A percentile compares a stretch with the other conserved stretches of the same genome.
These are phyloP conservation scores for Periophthalmus modestus DNA, from an alignment of 2,113 vertebrate genomes.

Conservation along the genomic window DNA sequence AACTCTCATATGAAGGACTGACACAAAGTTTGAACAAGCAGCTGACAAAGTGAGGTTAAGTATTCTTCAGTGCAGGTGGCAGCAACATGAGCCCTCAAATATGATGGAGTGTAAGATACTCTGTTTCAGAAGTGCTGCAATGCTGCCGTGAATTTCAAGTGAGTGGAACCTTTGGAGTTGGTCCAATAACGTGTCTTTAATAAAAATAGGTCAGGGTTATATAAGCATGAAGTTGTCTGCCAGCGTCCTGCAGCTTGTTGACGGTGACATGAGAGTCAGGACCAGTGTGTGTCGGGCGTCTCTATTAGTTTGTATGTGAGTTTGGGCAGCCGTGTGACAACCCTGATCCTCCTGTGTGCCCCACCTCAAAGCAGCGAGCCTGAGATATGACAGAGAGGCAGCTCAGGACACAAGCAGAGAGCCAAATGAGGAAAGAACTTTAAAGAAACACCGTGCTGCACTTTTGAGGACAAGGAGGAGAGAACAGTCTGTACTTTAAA, in stretches of 20 bases:
- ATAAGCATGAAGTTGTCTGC: conserved; percentile 72
- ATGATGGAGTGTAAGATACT: conserved; percentile 9
- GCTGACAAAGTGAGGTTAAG: conserved; percentile 35
- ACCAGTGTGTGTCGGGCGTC: conserved; percentile 58
- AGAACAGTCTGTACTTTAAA: conserved; percentile 22
- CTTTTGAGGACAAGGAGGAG: conserved; percentile 37
- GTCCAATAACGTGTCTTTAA: conserved; percentile 43
- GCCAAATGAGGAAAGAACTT: conserved; percentile 41
- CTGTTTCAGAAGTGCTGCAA: conserved; percentile 25
- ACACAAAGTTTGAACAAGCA: conserved; percentile 43
- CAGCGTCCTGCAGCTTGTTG: conserved; percentile 78
- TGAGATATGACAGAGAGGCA: conserved; percentile 54
- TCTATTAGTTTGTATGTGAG: conserved; percentile 71
- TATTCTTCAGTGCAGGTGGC: conserved; percentile 19
- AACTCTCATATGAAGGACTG: conserved; percentile 38
- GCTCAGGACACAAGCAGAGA: conserved; percentile 54
- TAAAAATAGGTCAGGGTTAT: conserved; percentile 68
- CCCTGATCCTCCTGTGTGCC: conserved; percentile 56
- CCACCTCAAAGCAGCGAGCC: conserved; percentile 60
- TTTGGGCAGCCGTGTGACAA: conserved; percentile 50
- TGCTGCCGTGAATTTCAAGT: conserved; percentile 33
- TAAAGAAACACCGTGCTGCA: conserved; percentile 32
- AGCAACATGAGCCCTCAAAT: not conserved
- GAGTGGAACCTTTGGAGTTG: conserved; percentile 30
- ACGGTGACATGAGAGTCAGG: conserved; percentile 72